Conservation (phyloP, 2,113 vertebrate genomes). For the Rhineura floridana region DNA sequence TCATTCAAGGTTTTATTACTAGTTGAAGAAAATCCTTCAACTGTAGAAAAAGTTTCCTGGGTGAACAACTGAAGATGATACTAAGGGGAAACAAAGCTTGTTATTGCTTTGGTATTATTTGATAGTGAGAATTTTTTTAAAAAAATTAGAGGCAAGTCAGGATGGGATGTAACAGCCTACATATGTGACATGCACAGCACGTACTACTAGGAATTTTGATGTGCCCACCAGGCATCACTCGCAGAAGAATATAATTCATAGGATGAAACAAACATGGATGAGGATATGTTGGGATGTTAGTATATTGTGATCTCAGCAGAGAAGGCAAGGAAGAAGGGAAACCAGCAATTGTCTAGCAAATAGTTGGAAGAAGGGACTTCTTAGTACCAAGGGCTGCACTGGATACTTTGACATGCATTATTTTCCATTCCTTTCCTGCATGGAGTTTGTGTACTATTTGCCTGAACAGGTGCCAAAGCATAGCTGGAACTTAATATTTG, state of each 20-base stretch:
- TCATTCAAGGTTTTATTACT: background rate
- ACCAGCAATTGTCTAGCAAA: background rate
- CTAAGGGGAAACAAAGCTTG: background rate
- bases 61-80: background rate
- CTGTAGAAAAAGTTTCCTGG: conserved; percentile 3
- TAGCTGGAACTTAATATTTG: background rate
- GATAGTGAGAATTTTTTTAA: background rate
- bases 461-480: background rate
- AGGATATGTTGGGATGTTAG: background rate
- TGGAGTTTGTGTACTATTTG: background rate
- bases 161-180: background rate
- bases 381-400: background rate
- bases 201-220: conserved; percentile 45
- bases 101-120: background rate
- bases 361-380: background rate
- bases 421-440: background rate
- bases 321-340: background rate
- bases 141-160: background rate
- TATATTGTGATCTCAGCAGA: background rate
- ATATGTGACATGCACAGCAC: background rate
- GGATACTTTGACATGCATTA: background rate
- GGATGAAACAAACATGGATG: conserved; percentile 31
- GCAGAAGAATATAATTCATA: conserved; percentile 57
- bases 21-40: conserved; percentile 27
- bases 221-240: conserved; percentile 1